Evolutionary conservation across 2,113 vertebrate species (phyloP).

Genomic region (Leptosomus discolor): DNA sequence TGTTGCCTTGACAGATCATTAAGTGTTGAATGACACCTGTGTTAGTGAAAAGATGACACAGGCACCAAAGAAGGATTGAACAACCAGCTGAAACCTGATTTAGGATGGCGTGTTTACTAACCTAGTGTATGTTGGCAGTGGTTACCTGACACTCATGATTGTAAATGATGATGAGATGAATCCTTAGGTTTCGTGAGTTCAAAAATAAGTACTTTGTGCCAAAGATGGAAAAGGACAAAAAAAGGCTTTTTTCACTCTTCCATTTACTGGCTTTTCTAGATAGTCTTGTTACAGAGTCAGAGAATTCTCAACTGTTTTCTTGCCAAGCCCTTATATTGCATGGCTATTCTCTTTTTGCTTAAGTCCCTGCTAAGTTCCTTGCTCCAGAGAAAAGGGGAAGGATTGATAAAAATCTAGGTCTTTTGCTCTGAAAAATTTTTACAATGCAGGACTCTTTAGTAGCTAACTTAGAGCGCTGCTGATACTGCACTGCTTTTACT

Average conservation of each 20-base stretch:
- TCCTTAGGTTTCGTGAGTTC: background rate
- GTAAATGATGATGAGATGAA: background rate
- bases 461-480: background rate
- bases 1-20: rapidly evolving
- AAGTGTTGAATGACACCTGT: background rate
- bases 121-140: background rate
- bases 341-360: background rate
- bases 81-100: background rate
- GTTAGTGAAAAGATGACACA: background rate
- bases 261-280: background rate
- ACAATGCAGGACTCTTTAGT: background rate
- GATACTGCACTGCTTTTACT: background rate
- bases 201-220: background rate
- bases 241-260: background rate
- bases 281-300: background rate
- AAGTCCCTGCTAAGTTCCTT: background rate
- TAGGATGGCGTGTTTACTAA: background rate
- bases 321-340: background rate
- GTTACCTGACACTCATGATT: background rate
- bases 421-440: background rate
- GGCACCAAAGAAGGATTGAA: background rate
- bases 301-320: background rate
- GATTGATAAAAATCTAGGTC: background rate
- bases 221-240: background rate
- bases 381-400: background rate